Evolutionary conservation across 2,797 vertebrate species (phyloP).

Genomic region (Phoxinus dragarum): DNA sequence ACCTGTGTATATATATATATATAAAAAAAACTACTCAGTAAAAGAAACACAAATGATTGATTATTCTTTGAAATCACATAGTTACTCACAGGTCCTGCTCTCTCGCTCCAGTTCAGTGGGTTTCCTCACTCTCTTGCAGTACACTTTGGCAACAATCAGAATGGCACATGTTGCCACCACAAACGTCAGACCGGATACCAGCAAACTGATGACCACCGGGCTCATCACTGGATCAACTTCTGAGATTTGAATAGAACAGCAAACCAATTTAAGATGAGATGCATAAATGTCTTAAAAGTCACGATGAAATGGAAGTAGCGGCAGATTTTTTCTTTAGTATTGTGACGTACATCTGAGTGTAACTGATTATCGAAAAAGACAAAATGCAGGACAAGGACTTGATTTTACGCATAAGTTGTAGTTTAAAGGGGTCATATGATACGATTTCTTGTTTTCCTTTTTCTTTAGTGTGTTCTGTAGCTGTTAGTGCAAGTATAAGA

Average conservation of each 20-base stretch:
- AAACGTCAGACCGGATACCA: conserved; percentile 78
- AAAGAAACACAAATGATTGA: not conserved
- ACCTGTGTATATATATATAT: conserved; percentile 65
- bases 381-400: no score
- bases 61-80: not conserved
- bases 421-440: no score
- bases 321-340: not conserved
- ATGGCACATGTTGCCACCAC: conserved; percentile 74
- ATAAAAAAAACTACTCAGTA: not conserved
- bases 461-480: no score
- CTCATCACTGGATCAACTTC: conserved; percentile 75
- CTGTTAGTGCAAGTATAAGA: no score
- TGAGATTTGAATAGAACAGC: not conserved
- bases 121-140: conserved; percentile 77
- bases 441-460: no score
- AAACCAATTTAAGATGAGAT: not conserved
- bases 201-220: conserved; percentile 80
- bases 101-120: conserved; percentile 79
- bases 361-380: no score
- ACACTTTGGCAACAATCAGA: conserved; percentile 74
- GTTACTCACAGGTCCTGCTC: conserved; percentile 78
- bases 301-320: not conserved
- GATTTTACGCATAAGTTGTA: no score
- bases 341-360: no score
- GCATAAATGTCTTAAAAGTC: not conserved